These are phyloP conservation scores for Calonectris borealis DNA, from an alignment of 2,113 vertebrate genomes.

Conservation along the genomic window DNA sequence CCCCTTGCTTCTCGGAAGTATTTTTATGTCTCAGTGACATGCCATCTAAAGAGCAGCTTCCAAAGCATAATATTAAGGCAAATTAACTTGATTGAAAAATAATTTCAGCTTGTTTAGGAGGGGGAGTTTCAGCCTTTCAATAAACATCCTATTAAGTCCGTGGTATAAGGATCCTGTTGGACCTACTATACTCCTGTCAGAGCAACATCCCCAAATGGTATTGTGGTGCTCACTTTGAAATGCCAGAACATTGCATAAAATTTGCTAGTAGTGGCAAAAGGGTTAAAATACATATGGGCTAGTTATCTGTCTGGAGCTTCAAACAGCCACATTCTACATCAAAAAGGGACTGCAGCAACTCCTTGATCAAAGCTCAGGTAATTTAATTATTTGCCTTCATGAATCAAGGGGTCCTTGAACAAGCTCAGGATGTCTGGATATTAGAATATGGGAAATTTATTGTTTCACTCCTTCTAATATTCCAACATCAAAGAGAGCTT, in stretches of 20 bases:
- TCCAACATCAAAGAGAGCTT: slow-evolving; percentile 36
- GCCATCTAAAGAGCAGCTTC: not conserved
- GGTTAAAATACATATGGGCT: slow-evolving; percentile 6
- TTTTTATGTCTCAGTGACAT: not conserved
- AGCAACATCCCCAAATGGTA: not conserved
- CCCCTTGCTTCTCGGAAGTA: not conserved
- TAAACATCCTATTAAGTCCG: not conserved
- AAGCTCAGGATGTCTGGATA: slow-evolving; percentile 23
- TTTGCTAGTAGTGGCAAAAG: not conserved
- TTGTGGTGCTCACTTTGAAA: not conserved
- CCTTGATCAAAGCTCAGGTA: slow-evolving; percentile 63
- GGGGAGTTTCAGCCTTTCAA: not conserved
- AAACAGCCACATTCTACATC: slow-evolving; percentile 24
- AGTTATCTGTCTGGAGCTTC: slow-evolving; percentile 1
- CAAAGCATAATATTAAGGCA: not conserved
- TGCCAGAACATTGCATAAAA: not conserved
- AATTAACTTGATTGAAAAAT: not conserved
- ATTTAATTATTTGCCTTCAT: slow-evolving; percentile 66
- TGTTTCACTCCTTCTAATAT: slow-evolving; percentile 52
- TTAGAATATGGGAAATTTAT: slow-evolving; percentile 55
- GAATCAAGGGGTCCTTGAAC: slow-evolving; percentile 44
- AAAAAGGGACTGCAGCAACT: slow-evolving; percentile 18
- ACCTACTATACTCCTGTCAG: not conserved
- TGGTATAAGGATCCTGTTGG: not conserved
- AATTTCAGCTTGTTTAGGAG: not conserved